Percentiles rank a stretch among this genome's conserved stretches.
These are phyloP conservation scores for Limenitis camilla DNA, from an alignment of 2,888 invertebrate species.

Conservation along the genomic window DNA sequence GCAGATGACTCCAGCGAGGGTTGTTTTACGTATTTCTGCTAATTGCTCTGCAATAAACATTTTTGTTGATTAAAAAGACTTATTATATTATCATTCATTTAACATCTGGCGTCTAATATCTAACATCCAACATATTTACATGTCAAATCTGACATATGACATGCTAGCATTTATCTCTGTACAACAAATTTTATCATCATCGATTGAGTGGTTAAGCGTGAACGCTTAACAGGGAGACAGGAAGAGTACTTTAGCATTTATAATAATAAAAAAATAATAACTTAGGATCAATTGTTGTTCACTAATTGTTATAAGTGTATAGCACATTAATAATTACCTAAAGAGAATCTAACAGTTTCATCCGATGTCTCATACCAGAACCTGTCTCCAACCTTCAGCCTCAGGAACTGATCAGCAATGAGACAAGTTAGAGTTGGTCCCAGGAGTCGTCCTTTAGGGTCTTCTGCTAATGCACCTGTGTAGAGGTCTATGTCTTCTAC, in stretches of 20 bases:
- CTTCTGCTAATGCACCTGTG: constrained; percentile 89
- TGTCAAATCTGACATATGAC: too few relatives aligned
- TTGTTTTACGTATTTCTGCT: constrained; percentile 83
- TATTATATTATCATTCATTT: neutral
- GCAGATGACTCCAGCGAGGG: constrained; percentile 83
- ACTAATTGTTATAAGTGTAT: too few relatives aligned
- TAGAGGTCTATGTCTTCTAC: constrained; percentile 92
- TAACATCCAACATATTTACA: too few relatives aligned
- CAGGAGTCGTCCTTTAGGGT: constrained; percentile 81
- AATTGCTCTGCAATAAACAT: constrained; percentile 78
- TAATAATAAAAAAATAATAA: too few relatives aligned
- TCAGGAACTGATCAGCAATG: constrained; percentile 87
- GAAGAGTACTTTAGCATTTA: too few relatives aligned
- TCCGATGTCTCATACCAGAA: constrained; percentile 90
- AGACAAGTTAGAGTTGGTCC: constrained; percentile 91
- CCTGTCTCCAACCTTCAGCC: constrained; percentile 87
- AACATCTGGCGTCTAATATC: too few relatives aligned
- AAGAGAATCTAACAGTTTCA: constrained; percentile 78
- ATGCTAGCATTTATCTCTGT: too few relatives aligned
- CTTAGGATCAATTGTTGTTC: too few relatives aligned
- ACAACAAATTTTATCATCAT: too few relatives aligned
- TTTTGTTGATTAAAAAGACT: neutral
- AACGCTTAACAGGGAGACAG: too few relatives aligned
- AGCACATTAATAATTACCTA: too few relatives aligned
- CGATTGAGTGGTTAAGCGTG: neutral